Conservation (phyloP, 92 coral and sea anemone species). For the Blastomussa wellsi region DNA sequence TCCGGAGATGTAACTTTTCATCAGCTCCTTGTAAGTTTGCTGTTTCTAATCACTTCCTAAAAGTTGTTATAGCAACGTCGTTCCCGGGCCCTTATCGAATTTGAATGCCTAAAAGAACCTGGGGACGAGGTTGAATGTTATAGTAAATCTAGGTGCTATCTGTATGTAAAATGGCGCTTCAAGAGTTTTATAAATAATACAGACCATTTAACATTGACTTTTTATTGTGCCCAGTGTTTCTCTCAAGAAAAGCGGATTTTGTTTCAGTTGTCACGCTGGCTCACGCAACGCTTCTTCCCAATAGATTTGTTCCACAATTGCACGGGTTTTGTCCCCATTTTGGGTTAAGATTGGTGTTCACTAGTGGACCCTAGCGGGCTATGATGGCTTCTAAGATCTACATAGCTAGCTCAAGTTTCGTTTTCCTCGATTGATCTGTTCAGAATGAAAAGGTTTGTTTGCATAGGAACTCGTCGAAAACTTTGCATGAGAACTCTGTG, state of each 20-base stretch:
- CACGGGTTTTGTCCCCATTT: too few relatives aligned
- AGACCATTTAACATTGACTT: constrained; percentile 25
- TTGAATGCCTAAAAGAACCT: neutral
- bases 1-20: constrained; percentile 35
- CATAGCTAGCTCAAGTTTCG: too few relatives aligned
- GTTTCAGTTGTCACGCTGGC: too few relatives aligned
- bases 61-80: neutral
- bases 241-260: too few relatives aligned
- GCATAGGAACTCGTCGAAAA: too few relatives aligned
- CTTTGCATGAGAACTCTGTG: too few relatives aligned
- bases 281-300: too few relatives aligned
- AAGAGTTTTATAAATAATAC: constrained; percentile 42
- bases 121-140: neutral
- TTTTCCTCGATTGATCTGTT: too few relatives aligned
- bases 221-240: neutral
- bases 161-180: constrained; percentile 34
- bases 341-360: neutral
- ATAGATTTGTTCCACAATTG: too few relatives aligned
- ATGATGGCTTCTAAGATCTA: too few relatives aligned
- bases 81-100: neutral
- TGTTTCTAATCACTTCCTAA: constrained; percentile 14
- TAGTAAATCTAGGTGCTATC: constrained; percentile 3
- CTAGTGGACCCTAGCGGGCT: neutral
- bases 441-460: too few relatives aligned
- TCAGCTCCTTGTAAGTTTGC: neutral